Evolutionary conservation across 1,140 invertebrate species (phyloP), one percentile per base, ranked within the genome.

Genomic region (Rhagoletis pomonella): DNA sequence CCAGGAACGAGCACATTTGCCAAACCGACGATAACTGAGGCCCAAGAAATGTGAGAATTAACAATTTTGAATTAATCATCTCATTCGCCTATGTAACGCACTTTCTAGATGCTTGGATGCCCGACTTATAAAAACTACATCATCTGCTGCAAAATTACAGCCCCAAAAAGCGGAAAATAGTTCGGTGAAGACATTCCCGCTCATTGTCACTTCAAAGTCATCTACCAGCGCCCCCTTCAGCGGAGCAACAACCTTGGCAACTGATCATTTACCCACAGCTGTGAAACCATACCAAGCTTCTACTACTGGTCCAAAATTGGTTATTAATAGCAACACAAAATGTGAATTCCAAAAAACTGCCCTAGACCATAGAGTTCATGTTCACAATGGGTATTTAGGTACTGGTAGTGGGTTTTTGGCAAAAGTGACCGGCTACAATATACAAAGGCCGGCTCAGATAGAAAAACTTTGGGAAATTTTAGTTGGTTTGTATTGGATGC

Each of bases 391-490:
- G 0, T 87, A 89, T n/a, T 59, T 90, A 44, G 90, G 90, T 62
- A 93, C 92, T 3, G 88, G 88, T 17, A 90, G 90, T 47, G 92
- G 92, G 1, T 87, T 91, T 88, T 88, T 93, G 50, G 89, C 90
- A 47, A 90, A 90, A 77, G 89, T 93, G 10, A 91, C 89, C 0
- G 91, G 90, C 12, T 88, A 86, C 55, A 85, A 58, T 59, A 85
- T 67, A 47, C 47, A 42, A 59, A 62, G 14, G 19, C 73, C 84
- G 42, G 50, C 59, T 39, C 55, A 85, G 62, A 59, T 85, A 42
- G 87, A 85, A 19, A 88, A 88, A 55, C 9, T 89, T 4, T 90
- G 89, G 89, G 89, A 90, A 88, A 89, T 86, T 9, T 87, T 87
- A 84, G 85, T 89, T 47, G 89, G 88, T 87, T 50, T 9, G 87